phyloP scores from a whole-genome alignment of 2,113 vertebrate genomes.

The Cervus canadensis region DNA sequence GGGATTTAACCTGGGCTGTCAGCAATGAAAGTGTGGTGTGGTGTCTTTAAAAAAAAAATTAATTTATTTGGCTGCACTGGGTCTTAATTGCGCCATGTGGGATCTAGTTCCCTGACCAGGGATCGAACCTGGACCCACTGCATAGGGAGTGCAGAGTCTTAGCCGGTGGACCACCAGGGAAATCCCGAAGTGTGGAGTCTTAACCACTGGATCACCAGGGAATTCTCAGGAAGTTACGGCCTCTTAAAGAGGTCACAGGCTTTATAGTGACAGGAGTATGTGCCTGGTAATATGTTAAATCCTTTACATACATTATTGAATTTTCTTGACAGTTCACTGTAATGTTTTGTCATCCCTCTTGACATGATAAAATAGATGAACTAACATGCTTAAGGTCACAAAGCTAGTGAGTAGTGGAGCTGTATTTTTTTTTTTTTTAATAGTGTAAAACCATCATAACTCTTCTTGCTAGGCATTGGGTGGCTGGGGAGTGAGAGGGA shows the following conservation, averaged over 20 bases:
- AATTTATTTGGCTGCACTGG: not conserved
- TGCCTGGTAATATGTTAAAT: not conserved
- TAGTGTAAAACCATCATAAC: not conserved
- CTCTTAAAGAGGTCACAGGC: not conserved
- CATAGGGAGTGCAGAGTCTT: not conserved
- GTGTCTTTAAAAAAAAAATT: not conserved
- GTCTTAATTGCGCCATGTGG: not conserved
- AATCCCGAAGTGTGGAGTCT: not conserved
- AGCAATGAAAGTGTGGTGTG: not conserved
- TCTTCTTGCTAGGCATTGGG: not conserved
- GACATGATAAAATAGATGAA: not conserved
- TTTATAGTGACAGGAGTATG: not conserved
- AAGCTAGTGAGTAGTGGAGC: not conserved
- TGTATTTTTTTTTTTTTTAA: not conserved
- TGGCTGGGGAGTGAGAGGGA: not conserved
- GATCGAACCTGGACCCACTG: not conserved
- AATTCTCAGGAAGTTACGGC: not conserved
- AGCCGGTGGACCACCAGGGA: not conserved
- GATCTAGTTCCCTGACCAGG: not conserved
- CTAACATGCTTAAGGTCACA: not conserved
- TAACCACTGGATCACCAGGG: not conserved
- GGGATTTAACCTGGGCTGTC: not conserved
- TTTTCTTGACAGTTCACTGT: not conserved
- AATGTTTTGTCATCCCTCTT: not conserved
- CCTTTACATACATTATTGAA: not conserved